Conservation (phyloP, 2,113 vertebrate species). For the Dasyornis broadbenti region DNA sequence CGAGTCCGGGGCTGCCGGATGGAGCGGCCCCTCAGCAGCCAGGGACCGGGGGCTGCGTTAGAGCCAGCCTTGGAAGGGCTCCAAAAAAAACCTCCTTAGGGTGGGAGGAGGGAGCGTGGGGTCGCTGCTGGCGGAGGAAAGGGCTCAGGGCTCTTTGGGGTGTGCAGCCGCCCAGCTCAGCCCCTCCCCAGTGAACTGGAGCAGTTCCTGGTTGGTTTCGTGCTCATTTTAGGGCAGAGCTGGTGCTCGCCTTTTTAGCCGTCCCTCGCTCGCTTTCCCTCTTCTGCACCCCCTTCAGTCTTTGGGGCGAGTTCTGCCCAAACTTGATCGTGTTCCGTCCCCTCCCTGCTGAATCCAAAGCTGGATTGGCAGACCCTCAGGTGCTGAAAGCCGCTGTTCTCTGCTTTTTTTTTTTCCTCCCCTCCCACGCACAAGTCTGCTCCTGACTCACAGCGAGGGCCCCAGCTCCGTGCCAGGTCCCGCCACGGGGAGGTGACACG, state of each 20-base stretch:
- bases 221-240: background rate
- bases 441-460: rapidly evolving
- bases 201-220: background rate
- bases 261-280: background rate
- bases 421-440: background rate
- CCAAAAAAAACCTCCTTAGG: background rate
- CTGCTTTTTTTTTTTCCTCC: background rate
- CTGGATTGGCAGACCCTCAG: background rate
- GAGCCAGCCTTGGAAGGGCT: background rate
- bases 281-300: background rate
- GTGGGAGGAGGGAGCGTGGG: background rate
- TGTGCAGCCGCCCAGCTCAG: background rate
- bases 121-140: background rate
- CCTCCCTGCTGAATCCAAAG: background rate
- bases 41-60: background rate
- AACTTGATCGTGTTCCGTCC: background rate
- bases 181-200: rapidly evolving
- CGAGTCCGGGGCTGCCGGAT: background rate
- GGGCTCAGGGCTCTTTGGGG: no score
- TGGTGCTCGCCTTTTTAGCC: background rate
- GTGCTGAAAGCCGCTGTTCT: background rate
- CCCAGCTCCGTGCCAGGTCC: rapidly evolving
- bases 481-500: rapidly evolving
- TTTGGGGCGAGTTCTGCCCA: background rate
- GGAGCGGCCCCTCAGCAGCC: background rate